Base-by-base conservation (phyloP, 2,888 invertebrate genomes). In the Plusia festucae region DNA sequence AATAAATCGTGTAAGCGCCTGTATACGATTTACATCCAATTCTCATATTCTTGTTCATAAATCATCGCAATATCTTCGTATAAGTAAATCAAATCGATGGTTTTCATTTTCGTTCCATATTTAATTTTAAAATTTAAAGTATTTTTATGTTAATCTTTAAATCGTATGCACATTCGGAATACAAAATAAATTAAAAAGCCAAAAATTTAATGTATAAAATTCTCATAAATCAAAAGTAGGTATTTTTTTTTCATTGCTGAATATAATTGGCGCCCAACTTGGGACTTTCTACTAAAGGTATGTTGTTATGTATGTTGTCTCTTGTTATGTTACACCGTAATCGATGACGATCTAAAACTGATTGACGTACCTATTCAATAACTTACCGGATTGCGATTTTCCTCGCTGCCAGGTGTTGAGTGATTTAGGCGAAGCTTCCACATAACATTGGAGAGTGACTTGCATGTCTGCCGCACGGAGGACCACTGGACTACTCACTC, bases 371-470 rank as follows among this genome's bases (percentile, higher is more conserved):
- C 24, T 46, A 16, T 15, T 30, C 11, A 60, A 67, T 61, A 52
- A 76, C 80, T 77, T 70, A 91, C 92, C 90, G 63, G 86, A 67
- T 65, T 87, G 88, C 11, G 91, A 87, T 76, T 91, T 93, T 51
- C 93, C 93, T 11, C 92, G 85, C 66, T 94, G 94, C 98, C 98
- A 98, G 76, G 97, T 97, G 90, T 97, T 97, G 90, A 98, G 96
- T 32, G 98, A 97, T 88, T 97, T 97, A 40, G 98, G 98, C 62
- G 97, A 97, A 13, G 98, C 97, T 90, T 98, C 98, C 27, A 98
- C 97, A 91, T 97, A 96, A 91, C 98, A 98, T 87, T 97, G 97
- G 73, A 98, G 95, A 56, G 97, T 96, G 34, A 98, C 98, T 90
- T 98, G 97, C 91, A 97, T 97, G 79, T 97, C 97, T 57, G 97